phyloP scores from a whole-genome alignment of 2,888 invertebrate species.

The Dolichopus griseipennis region DNA sequence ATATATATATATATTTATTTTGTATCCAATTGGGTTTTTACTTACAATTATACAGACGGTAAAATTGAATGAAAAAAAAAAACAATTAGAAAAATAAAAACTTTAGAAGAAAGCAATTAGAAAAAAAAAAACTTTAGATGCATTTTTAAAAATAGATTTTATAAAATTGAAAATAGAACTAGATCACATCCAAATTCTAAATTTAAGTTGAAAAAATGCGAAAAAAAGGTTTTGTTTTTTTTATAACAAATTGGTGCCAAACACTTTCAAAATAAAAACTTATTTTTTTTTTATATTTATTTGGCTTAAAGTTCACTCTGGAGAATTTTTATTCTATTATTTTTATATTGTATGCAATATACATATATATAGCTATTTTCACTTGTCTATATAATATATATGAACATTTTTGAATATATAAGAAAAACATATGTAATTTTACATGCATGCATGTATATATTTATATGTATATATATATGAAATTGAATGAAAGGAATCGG shows the following conservation, averaged over 20 bases:
- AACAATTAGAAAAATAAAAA: not conserved
- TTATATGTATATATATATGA: not conserved
- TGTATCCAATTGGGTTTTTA: no score
- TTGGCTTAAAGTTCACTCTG: not conserved
- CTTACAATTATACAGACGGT: no score
- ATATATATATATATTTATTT: no score
- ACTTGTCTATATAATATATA: not conserved
- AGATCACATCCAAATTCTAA: conserved; percentile 3
- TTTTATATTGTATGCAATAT: no score
- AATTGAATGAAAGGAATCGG: not conserved
- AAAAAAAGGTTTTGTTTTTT: not conserved
- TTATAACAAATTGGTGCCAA: not conserved
- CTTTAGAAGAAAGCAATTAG: no score
- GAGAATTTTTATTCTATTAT: no score
- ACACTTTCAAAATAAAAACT: not conserved
- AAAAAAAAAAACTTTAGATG: no score
- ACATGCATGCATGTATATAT: not conserved
- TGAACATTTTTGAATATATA: not conserved
- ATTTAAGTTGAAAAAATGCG: not conserved
- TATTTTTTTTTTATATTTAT: not conserved
- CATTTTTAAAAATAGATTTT: not conserved
- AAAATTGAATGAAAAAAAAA: no score
- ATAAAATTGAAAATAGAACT: not conserved
- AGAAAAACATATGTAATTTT: no score
- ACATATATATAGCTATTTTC: no score